Evolutionary conservation across 2,888 invertebrate genomes (phyloP).

Genomic region (Onthophagus sagittarius): DNA sequence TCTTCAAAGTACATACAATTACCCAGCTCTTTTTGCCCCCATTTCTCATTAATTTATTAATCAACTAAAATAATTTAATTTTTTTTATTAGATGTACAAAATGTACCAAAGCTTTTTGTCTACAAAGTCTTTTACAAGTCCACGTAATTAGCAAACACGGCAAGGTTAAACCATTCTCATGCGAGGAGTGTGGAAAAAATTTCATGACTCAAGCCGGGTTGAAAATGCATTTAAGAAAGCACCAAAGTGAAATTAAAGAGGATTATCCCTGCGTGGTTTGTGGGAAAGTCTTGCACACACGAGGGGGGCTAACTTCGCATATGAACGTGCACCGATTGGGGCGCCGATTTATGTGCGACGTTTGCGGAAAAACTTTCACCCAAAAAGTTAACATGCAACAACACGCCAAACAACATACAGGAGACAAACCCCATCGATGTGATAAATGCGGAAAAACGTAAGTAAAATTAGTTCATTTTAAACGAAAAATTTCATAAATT

Average conservation of each 20-base stretch:
- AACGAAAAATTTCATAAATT: not conserved
- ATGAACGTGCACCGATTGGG: constrained; percentile 48
- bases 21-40: too few species aligned
- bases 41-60: not conserved
- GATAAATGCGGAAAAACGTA: constrained; percentile 50
- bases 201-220: constrained; percentile 51
- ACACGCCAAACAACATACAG: constrained; percentile 50
- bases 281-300: constrained; percentile 48
- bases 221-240: constrained; percentile 50
- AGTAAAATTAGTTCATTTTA: constrained; percentile 22
- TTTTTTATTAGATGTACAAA: constrained; percentile 49
- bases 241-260: constrained; percentile 46
- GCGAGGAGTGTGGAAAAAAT: constrained; percentile 46
- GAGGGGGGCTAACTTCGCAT: constrained; percentile 48
- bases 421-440: constrained; percentile 52
- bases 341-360: constrained; percentile 52
- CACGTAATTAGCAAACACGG: constrained; percentile 54
- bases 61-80: constrained; percentile 1
- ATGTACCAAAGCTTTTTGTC: constrained; percentile 54
- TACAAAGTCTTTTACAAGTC: constrained; percentile 53
- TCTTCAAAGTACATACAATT: too few species aligned
- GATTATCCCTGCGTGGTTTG: constrained; percentile 48
- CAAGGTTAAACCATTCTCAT: constrained; percentile 47
- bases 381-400: constrained; percentile 53
- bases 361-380: constrained; percentile 55